Evolutionary conservation across 2,888 invertebrate species (phyloP).

Genomic region (Branchellion lobata): DNA sequence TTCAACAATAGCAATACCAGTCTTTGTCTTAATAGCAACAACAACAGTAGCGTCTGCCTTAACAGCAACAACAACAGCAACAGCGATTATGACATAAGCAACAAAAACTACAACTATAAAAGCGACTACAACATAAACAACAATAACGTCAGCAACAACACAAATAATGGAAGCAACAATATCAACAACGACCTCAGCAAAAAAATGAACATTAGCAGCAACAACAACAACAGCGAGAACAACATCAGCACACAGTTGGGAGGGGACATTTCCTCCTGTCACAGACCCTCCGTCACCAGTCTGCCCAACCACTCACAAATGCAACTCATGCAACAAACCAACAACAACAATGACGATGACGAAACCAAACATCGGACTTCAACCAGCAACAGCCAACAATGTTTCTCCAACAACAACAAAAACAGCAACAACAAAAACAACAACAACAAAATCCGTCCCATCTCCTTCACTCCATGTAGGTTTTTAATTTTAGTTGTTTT

Average conservation of each 20-base stretch:
- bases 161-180: not conserved
- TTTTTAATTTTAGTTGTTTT: too few relatives aligned
- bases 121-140: not conserved
- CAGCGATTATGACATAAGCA: not conserved
- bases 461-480: too few relatives aligned
- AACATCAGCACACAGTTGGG: constrained; percentile 8
- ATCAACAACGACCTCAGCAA: constrained; percentile 3
- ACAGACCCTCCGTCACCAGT: not conserved
- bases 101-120: not conserved
- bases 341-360: not conserved
- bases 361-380: not conserved
- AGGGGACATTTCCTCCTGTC: not conserved
- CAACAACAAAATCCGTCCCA: not conserved
- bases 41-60: not conserved
- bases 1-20: too few relatives aligned
- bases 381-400: not conserved
- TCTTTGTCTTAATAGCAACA: too few relatives aligned
- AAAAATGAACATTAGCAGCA: not conserved
- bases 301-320: not conserved
- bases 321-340: not conserved
- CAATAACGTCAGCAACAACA: constrained; percentile 17
- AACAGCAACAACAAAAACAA: not conserved
- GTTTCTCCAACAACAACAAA: not conserved
- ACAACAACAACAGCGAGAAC: constrained; percentile 17
- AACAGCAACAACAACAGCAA: not conserved